Conservation (phyloP, 2,888 invertebrate genomes). For the Lasioglossum marginatum region DNA sequence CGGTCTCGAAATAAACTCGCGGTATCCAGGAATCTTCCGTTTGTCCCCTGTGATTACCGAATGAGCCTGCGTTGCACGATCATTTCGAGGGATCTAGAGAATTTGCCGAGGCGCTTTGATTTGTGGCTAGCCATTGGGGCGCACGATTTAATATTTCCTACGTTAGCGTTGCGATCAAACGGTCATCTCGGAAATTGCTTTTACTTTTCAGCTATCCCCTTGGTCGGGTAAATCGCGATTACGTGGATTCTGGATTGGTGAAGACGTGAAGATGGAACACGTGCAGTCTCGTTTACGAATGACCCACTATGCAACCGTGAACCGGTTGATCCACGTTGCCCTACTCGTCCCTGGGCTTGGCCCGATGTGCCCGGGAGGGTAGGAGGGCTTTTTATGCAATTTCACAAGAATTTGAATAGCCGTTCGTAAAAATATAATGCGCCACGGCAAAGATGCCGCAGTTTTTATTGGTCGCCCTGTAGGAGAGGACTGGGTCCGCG, state of each 20-base stretch:
- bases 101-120: slow-evolving; percentile 41
- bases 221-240: background rate
- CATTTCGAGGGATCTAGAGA: slow-evolving; percentile 44
- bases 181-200: background rate
- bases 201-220: background rate
- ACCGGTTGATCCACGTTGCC: slow-evolving; percentile 65
- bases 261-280: background rate
- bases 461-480: slow-evolving; percentile 71
- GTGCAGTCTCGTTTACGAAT: slow-evolving; percentile 59
- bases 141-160: slow-evolving; percentile 34
- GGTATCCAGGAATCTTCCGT: slow-evolving; percentile 72
- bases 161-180: slow-evolving; percentile 8
- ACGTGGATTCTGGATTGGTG: background rate
- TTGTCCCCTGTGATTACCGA: slow-evolving; percentile 65
- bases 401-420: slow-evolving; percentile 84
- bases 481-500: slow-evolving; percentile 66
- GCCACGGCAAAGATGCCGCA: slow-evolving; percentile 70
- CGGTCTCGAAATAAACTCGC: slow-evolving; percentile 84
- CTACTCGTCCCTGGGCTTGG: slow-evolving; percentile 62
- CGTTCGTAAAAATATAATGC: slow-evolving; percentile 82
- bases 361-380: slow-evolving; percentile 59
- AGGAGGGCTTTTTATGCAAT: slow-evolving; percentile 79
- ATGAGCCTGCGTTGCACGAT: slow-evolving; percentile 38
- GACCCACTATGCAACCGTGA: slow-evolving; percentile 78
- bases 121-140: slow-evolving; percentile 25